Conservation (phyloP, 2,797 vertebrate genomes). For the Takifugu ocellatus region DNA sequence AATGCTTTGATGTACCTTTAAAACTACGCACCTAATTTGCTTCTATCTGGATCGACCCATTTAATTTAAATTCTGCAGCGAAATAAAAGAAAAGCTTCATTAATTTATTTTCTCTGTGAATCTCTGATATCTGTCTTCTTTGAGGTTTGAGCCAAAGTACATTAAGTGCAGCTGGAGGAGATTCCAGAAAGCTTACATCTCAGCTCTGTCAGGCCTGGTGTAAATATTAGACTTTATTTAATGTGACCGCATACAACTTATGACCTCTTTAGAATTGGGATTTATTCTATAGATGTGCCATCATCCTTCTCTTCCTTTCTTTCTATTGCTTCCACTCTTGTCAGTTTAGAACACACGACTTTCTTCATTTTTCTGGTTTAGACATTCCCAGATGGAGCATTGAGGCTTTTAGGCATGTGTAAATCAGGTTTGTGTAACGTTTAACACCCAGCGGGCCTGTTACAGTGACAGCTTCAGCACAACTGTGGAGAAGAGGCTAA, state of each 20-base stretch:
- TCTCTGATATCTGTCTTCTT: background rate
- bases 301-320: too few relatives aligned
- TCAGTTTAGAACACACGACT: background rate
- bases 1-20: too few relatives aligned
- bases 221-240: background rate
- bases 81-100: background rate
- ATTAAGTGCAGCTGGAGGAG: background rate
- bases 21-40: too few relatives aligned
- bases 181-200: background rate
- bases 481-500: conserved; percentile 14
- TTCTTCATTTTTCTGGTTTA: conserved; percentile 4
- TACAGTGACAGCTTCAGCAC: conserved; percentile 14
- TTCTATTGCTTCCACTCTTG: conserved; percentile 4
- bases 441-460: conserved; percentile 24
- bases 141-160: background rate
- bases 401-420: conserved; percentile 44
- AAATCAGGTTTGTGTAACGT: conserved; percentile 55
- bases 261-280: background rate
- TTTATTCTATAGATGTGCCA: too few relatives aligned
- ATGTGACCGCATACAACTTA: background rate
- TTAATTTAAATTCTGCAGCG: background rate
- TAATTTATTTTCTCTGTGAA: background rate
- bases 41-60: too few relatives aligned
- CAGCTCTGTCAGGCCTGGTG: background rate
- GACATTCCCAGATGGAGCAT: conserved; percentile 12